These are phyloP conservation scores for Acleris literana DNA, from an alignment of 2,888 invertebrate genomes.

Conservation along the genomic window DNA sequence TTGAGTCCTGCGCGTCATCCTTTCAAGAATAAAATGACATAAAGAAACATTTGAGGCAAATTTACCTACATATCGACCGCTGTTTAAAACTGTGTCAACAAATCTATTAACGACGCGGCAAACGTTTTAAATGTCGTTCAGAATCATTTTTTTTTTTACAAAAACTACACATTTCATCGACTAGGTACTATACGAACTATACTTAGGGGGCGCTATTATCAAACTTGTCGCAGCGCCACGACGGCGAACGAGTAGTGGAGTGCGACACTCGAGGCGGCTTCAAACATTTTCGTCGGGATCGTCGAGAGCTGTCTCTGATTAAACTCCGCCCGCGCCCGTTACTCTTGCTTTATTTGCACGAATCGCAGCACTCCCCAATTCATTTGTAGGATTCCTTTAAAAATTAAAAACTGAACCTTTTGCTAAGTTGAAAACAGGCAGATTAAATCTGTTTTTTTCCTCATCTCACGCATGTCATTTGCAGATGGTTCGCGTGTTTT, in stretches of 20 bases:
- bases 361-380: conserved; percentile 20
- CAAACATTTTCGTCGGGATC: conserved; percentile 63
- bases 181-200: background rate
- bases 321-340: conserved; percentile 54
- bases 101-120: too few species aligned
- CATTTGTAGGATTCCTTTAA: conserved; percentile 18
- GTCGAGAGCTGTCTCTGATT: conserved; percentile 69
- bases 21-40: conserved; percentile 2
- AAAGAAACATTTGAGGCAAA: background rate
- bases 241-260: conserved; percentile 24
- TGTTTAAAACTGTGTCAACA: too few species aligned
- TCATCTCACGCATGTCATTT: conserved; percentile 37
- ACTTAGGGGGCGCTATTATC: conserved; percentile 9
- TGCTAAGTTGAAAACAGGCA: conserved; percentile 3
- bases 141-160: too few species aligned
- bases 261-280: conserved; percentile 53
- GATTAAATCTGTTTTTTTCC: conserved; percentile 54
- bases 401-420: conserved; percentile 9
- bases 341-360: conserved; percentile 38
- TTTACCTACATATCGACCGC: too few species aligned
- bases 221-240: conserved; percentile 23
- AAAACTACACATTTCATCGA: background rate
- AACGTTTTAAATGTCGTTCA: background rate
- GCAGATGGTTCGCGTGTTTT: background rate
- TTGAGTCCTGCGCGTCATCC: background rate